Percentiles rank a stretch among this genome's conserved stretches.
These are phyloP conservation scores for Aphelenchoides fujianensis DNA, from an alignment of 1,140 invertebrate genomes.

Conservation along the genomic window DNA sequence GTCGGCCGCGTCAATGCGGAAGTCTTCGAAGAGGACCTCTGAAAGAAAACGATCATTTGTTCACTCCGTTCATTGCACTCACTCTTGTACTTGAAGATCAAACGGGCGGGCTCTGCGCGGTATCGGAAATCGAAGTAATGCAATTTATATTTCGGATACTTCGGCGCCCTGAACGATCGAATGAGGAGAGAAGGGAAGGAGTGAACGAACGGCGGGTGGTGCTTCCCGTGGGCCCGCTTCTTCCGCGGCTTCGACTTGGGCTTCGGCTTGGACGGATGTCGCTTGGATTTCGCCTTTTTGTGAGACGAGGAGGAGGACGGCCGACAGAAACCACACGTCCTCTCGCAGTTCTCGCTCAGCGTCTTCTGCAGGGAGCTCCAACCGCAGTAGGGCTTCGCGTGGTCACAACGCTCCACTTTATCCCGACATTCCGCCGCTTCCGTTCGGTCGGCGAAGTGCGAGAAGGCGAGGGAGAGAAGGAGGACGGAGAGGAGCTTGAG, in stretches of 20 bases:
- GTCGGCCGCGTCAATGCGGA: not conserved
- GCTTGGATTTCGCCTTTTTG: not conserved
- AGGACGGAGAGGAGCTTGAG: too few species aligned
- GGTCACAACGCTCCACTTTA: not conserved
- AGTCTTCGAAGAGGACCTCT: not conserved
- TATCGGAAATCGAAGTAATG: constrained; percentile 2
- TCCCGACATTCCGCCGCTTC: too few species aligned
- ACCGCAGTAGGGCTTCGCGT: not conserved
- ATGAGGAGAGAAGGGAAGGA: not conserved
- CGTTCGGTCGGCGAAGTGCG: too few species aligned
- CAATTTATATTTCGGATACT: constrained; percentile 4
- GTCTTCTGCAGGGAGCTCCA: not conserved
- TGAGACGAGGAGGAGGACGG: too few species aligned
- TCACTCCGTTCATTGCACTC: too few species aligned
- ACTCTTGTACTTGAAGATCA: constrained; percentile 5
- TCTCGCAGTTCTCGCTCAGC: not conserved
- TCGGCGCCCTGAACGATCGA: not conserved
- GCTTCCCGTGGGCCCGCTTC: not conserved
- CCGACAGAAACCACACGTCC: not conserved
- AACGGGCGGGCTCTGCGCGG: not conserved
- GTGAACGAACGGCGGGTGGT: not conserved
- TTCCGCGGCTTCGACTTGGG: not conserved
- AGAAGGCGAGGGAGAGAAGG: too few species aligned
- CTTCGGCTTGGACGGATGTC: not conserved
- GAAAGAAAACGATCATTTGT: too few species aligned